Percentiles rank a stretch among this genome's conserved stretches.
phyloP scores from a whole-genome alignment of 2,797 vertebrate genomes.

The Tapera naevia region DNA sequence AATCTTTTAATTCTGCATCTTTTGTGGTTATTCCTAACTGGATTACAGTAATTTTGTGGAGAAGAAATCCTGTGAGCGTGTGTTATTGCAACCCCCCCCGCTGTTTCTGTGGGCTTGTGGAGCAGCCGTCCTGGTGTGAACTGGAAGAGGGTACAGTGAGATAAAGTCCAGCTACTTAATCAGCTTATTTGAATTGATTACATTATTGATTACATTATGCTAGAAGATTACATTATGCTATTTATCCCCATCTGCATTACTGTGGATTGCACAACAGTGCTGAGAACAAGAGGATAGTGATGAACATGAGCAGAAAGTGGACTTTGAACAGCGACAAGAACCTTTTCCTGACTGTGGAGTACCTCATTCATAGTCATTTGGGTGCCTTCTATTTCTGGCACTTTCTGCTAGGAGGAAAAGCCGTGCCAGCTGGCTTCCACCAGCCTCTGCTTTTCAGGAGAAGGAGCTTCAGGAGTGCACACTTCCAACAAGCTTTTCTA shows the following conservation, averaged over 20 bases:
- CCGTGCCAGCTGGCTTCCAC: background rate
- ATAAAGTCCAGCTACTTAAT: conserved; percentile 12
- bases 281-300: background rate
- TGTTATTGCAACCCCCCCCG: background rate
- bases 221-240: too few species aligned
- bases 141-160: conserved; percentile 26
- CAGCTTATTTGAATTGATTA: background rate
- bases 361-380: background rate
- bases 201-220: background rate
- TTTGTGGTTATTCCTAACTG: conserved; percentile 33
- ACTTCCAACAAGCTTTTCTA: background rate
- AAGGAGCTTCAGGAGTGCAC: background rate
- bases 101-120: background rate
- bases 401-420: background rate
- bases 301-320: background rate
- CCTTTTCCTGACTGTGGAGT: background rate
- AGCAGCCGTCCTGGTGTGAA: conserved; percentile 48
- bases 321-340: background rate
- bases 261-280: background rate
- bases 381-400: background rate
- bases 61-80: conserved; percentile 1
- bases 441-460: background rate
- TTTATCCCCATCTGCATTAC: background rate
- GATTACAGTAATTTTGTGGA: background rate
- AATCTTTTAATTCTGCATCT: background rate